phyloP scores from a whole-genome alignment of 2,113 vertebrate species.

The Anthoscopus minutus region DNA sequence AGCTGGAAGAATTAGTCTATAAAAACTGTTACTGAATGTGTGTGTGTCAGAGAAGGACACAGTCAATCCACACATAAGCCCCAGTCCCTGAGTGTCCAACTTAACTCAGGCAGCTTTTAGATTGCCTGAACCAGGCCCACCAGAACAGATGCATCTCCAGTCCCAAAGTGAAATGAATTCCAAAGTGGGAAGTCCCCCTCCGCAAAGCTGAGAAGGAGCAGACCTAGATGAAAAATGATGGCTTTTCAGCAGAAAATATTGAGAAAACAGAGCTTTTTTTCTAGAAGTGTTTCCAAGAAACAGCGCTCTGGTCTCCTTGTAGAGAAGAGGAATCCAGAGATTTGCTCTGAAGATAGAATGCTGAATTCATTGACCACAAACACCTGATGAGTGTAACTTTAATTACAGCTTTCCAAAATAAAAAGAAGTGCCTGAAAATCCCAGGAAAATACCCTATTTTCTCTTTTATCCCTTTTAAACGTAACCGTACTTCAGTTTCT shows the following conservation, averaged over 20 bases:
- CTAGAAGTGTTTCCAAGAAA: not conserved
- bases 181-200: not conserved
- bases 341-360: constrained; percentile 25
- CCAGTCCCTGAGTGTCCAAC: not conserved
- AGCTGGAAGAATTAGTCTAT: not conserved
- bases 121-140: not conserved
- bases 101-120: not conserved
- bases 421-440: not conserved
- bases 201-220: not conserved
- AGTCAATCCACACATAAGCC: not conserved
- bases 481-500: not conserved
- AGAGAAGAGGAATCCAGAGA: constrained; percentile 35
- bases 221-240: not conserved
- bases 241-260: not conserved
- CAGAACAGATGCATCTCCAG: not conserved
- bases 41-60: not conserved
- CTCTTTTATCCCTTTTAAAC: not conserved
- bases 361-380: constrained; percentile 47
- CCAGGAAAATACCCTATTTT: not conserved
- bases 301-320: not conserved
- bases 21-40: not conserved
- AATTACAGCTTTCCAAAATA: constrained; percentile 25
- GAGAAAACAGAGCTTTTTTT: not conserved
- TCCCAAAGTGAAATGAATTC: not conserved
- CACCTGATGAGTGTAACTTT: constrained; percentile 10